These are phyloP conservation scores for Vanessa cardui DNA, from an alignment of 2,888 invertebrate genomes.

Conservation along the genomic window DNA sequence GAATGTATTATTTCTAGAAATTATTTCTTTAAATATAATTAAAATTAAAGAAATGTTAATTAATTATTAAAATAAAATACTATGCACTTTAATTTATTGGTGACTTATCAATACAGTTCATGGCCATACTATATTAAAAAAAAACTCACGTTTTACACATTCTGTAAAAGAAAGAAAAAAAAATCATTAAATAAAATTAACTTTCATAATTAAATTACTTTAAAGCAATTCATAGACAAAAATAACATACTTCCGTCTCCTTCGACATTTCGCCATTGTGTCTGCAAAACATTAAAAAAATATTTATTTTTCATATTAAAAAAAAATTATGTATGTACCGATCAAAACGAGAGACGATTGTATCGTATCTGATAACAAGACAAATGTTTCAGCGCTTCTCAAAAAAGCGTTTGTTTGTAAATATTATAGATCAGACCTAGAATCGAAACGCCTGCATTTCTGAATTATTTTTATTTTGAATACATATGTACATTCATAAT, in stretches of 20 bases:
- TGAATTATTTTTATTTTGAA: no score
- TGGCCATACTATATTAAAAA: background rate
- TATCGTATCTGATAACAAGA: no score
- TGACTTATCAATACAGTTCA: background rate
- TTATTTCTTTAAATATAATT: no score
- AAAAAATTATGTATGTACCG: no score
- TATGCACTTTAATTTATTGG: background rate
- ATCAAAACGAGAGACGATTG: no score
- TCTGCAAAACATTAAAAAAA: slow-evolving; percentile 37
- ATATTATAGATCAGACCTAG: no score
- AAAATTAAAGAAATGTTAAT: background rate
- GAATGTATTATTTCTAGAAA: no score
- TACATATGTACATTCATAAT: no score
- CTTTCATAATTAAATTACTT: background rate
- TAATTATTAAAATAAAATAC: background rate
- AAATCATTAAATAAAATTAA: background rate
- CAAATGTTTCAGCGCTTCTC: no score
- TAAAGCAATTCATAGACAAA: background rate
- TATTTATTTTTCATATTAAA: background rate
- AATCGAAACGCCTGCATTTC: no score
- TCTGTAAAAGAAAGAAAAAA: slow-evolving; percentile 44
- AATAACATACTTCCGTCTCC: slow-evolving; percentile 47
- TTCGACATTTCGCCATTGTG: slow-evolving; percentile 49
- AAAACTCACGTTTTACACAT: slow-evolving; percentile 52
- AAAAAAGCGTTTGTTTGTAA: no score